Base-by-base conservation (phyloP, 2,888 invertebrate genomes). In the Muscina levida region DNA sequence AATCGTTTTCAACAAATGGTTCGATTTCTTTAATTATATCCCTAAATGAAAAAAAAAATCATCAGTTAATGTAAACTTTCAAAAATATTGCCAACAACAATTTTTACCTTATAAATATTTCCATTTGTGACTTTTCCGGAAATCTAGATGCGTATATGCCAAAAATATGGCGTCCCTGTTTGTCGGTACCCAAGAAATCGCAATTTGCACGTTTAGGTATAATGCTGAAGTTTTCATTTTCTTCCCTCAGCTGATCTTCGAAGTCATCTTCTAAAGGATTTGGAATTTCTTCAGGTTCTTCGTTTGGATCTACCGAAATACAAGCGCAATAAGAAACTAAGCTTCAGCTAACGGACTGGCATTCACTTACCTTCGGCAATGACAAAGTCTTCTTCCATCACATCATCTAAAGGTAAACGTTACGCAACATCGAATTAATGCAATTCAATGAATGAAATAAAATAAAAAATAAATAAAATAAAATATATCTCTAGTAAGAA, bases 1-100 rank as follows among this genome's bases (percentile, higher is more conserved):
- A 99, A 90, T 99, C 99, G 91, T 97, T 97, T 90, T 99, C 98
- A 79, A 99, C 99, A 90, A 97, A 98, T 89, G 96, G 96, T 91
- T 99, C 98, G 90, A 99, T 92, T 65, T 98, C 98, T 90, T 95
- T 95, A 91, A 96, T 96, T 85, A 99, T 93, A 91, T 97, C 98
- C 90, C 98, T 98, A 44, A 91, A 91, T 84, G 81, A 83, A 44
- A 62, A 51, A 31, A 77, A 68, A 0, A 22, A 57, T 15, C 37
- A 46, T 31, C 15, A 46, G 31, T 31, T n/a, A 39, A 24, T 31
- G 17, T 1, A 31, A 8, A 5, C 15, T 13, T 56, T 31, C 3
- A 5, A 15, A 31, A 42, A 22, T 11, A 17, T 19, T 22, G 26
- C 26, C 13, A 39, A 11, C 15, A 37, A 10, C 46, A n/a, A 53